Base-by-base conservation (phyloP, 1,140 invertebrate genomes). In the Meloidogyne hapla region DNA sequence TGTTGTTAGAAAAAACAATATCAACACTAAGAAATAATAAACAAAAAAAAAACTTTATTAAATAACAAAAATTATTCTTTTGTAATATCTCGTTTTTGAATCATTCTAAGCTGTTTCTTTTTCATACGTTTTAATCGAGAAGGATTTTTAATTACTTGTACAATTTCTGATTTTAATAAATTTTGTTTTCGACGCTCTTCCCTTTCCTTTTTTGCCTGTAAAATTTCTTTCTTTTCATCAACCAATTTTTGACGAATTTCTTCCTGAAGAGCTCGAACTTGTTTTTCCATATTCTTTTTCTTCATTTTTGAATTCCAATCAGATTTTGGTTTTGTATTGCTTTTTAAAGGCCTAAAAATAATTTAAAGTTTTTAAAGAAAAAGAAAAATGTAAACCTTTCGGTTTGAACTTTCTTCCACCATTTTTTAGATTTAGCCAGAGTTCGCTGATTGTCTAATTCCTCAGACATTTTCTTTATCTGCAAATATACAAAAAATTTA, bases 131-230 rank as follows among this genome's bases (percentile, higher is more conserved):
- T 73, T 18, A 79, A 63, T 25, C 80, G 81, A 8, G 66, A 18
- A 18, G 77, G 73, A 68, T 79, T 79, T 48, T 66, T 62, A 61
- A 79, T 80, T 15, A 79, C 77, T 38, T 79, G 77, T 4, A 79
- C 77, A 28, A 79, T 62, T 56, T 79, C 77, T n/a, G 77, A 26
- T 48, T 79, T 79, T 18, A 48, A 62, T 61, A 75, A 69, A 40
- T 79, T 79, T 25, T 62, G 74, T 45, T 79, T 79, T 21, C 77
- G 78, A 26, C 77, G 77, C 42, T 79, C 77, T 67, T 80, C 77
- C 21, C 45, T 48, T 64, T 79, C 67, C 28, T 79, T 79, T 42
- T 65, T 38, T 40, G 45, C 42, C 21, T 69, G 21, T 10, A 76
- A 9, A 8, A 26, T 26, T 23, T 33, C 45, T 25, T 48, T 38